Base-by-base conservation (phyloP, 2,113 vertebrate species). In the Seriola aureovittata region DNA sequence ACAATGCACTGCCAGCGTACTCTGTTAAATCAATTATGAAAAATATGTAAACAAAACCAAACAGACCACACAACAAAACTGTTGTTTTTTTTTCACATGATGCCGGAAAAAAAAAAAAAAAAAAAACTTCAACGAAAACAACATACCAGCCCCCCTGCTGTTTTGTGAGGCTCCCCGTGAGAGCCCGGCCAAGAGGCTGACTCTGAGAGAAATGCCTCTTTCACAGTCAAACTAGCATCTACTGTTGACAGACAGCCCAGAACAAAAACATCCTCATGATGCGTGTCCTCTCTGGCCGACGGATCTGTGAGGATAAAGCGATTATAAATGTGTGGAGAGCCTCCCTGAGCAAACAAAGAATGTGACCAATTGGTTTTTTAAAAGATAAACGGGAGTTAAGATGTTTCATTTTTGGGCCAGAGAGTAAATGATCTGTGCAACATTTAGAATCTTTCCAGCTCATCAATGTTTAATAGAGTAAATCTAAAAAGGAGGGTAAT, bases 101-200 rank as follows among this genome's bases (percentile, higher is more conserved):
- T 52, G 71, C 29, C 63, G 36, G 34, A 0, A 2, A 29, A 29
- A 29, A 29, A 29, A 2, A 29, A 29, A 29, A 2, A 29, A 29
- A 29, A 29, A 29, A 29, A 29, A 29, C 29, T 29, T 29, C 29
- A 29, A 29, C 29, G 29, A 79, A 75, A 78, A 86, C 42, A 84
- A 87, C 82, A 85, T 54, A 42, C 38, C 62, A 17, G 71, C 7
- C 13, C 75, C 60, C 81, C 52, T 40, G 80, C 69, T 82, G 69
- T 38, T 85, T 77, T 19, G 77, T 81, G 85, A 74, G 69, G 34
- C 75, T 80, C 79, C 72, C 17, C 1, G 65, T 74, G 75, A 76
- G 79, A 77, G 58, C 71, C 46, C 1, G n/a, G 69, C 78, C 69
- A 63, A 66, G 65, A 58, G 48, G 29, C 57, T 29, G 69, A 66